Conservation (phyloP, 2,888 invertebrate species). For the Eurytoma californica region DNA sequence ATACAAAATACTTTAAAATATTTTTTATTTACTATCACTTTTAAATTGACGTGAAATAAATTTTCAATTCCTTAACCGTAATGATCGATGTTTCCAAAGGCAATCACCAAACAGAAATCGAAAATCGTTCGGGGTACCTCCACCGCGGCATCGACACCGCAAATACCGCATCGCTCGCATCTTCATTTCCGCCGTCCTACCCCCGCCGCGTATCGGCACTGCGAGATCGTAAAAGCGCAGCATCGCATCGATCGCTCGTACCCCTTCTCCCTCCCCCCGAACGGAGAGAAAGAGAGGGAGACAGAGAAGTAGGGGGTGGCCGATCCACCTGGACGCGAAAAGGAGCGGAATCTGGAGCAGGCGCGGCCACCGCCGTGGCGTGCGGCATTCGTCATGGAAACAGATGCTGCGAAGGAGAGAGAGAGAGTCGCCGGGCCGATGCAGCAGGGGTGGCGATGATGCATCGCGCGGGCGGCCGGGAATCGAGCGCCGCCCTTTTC, state of each 20-base stretch:
- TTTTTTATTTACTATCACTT: too few species aligned
- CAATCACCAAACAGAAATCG: too few species aligned
- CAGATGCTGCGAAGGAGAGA: slow-evolving; percentile 36
- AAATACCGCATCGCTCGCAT: neutral
- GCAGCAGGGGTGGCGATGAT: slow-evolving; percentile 8
- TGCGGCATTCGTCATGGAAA: slow-evolving; percentile 49
- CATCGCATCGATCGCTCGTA: too few species aligned
- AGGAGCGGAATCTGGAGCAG: slow-evolving; percentile 65
- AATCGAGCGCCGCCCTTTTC: slow-evolving; percentile 18
- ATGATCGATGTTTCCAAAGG: too few species aligned
- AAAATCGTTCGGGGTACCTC: too few species aligned
- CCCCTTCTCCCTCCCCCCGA: neutral
- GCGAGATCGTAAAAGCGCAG: too few species aligned
- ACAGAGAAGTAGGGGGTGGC: neutral
- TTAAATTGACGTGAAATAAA: too few species aligned
- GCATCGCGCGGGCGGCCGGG: neutral
- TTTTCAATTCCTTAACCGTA: too few species aligned
- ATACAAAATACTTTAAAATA: too few species aligned
- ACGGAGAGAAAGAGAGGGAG: neutral
- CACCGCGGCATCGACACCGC: too few species aligned
- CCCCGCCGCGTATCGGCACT: neutral
- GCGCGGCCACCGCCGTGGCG: slow-evolving; percentile 55
- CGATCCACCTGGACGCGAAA: slow-evolving; percentile 23
- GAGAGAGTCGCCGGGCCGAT: neutral
- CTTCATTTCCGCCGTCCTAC: slow-evolving; percentile 10